Percentiles rank a stretch among this genome's conserved stretches.
phyloP scores from a whole-genome alignment of 1,140 invertebrate genomes.

The Mactra quadrangularis region DNA sequence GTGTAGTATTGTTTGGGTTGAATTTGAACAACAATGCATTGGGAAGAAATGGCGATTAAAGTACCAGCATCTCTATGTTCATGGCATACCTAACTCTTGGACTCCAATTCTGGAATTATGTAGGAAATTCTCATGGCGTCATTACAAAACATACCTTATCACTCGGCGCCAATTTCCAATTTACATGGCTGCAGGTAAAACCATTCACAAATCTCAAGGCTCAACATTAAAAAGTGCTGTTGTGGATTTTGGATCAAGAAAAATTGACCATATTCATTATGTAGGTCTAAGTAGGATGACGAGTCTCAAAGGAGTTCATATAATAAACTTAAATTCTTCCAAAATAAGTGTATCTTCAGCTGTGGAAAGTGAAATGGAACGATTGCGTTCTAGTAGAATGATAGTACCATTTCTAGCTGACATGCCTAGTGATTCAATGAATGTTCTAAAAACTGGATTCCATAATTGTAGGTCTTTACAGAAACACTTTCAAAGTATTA shows the following conservation, averaged over 20 bases:
- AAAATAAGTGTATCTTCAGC: conserved; percentile 37
- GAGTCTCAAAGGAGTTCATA: conserved; percentile 27
- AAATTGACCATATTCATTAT: conserved; percentile 65
- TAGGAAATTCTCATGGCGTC: too few relatives aligned
- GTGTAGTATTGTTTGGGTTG: conserved; percentile 64
- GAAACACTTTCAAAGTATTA: conserved; percentile 39
- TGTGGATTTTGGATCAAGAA: too few relatives aligned
- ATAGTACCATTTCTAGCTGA: conserved; percentile 9
- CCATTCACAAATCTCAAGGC: too few relatives aligned
- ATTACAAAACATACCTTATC: too few relatives aligned
- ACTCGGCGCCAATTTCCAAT: too few relatives aligned
- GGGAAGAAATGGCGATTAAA: conserved; percentile 41
- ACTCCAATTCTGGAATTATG: too few relatives aligned
- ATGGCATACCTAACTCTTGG: conserved; percentile 39
- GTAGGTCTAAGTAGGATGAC: conserved; percentile 56
- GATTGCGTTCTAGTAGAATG: conserved; percentile 24
- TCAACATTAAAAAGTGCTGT: too few relatives aligned
- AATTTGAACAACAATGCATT: conserved; percentile 51
- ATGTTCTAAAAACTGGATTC: conserved; percentile 43
- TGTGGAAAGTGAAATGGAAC: conserved; percentile 62
- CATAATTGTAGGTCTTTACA: conserved; percentile 58
- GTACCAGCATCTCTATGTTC: conserved; percentile 56
- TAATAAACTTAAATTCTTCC: conserved; percentile 47
- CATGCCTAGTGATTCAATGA: conserved; percentile 1
- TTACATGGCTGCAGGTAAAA: too few relatives aligned